These are phyloP conservation scores for Wiebesia pumilae DNA, from an alignment of 1,140 invertebrate species.

Conservation along the genomic window DNA sequence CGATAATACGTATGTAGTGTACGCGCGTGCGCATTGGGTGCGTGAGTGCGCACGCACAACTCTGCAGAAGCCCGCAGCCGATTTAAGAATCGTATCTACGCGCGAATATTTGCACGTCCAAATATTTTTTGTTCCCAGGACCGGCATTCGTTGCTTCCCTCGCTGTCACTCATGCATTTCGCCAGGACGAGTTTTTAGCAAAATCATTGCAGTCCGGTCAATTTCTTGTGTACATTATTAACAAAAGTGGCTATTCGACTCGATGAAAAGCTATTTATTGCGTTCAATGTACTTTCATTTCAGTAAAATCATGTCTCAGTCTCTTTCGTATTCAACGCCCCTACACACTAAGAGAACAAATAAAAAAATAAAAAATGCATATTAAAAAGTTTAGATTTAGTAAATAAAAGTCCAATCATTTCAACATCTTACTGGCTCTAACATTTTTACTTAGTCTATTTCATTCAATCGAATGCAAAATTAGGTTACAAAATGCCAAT, in stretches of 20 bases:
- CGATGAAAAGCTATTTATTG: conserved; percentile 2
- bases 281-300: background rate
- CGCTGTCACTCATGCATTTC: conserved; percentile 9
- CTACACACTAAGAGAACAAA: background rate
- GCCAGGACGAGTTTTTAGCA: conserved; percentile 26
- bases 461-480: no score
- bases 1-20: background rate
- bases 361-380: background rate
- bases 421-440: background rate
- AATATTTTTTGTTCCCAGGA: background rate
- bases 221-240: conserved; percentile 1
- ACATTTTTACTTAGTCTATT: background rate
- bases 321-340: background rate
- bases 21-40: background rate
- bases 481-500: no score
- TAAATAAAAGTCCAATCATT: background rate
- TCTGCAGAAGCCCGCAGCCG: background rate
- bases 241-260: conserved; percentile 11
- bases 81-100: conserved; percentile 21
- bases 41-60: background rate
- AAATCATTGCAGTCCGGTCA: background rate
- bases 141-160: background rate
- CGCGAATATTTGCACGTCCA: conserved; percentile 42
- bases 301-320: background rate
- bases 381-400: conserved; percentile 6